Evolutionary conservation across 1,140 invertebrate species (phyloP), one percentile per base, ranked within the genome.

Genomic region (Trichomalopsis sarcophagae): DNA sequence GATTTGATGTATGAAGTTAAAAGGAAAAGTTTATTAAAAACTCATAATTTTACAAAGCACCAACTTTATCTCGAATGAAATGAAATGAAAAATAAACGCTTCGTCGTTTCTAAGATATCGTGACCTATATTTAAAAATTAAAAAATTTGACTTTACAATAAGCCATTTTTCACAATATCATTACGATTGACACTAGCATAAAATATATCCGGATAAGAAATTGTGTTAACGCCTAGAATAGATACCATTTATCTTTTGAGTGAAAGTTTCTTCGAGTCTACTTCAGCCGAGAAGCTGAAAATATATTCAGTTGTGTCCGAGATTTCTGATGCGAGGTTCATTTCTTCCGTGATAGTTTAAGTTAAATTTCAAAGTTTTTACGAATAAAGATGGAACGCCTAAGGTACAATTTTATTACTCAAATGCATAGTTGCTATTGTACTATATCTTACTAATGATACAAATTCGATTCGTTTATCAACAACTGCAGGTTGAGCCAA

Each of bases 231-330:
- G 27, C n/a, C 62, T 73, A 50, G 21, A 55, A 44, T 73, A 81
- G 69, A 81, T 81, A 81, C 55, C 71, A 55, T 55, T 81, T 73
- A 81, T 81, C 80, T 81, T 55, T 74, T 30, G n/a, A 69, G 21
- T 44, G n/a, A 81, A 81, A 17, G 50, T 30, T n/a, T 62, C 13
- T 36, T 66, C 62, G 9, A 44, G 33, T 23, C 47, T 69, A 69
- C 36, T 36, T n/a, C 14, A 40, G 50, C 40, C 40, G 7, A 74
- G 69, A n/a, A 36, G 27, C 44, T 30, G 23, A 73, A 14, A 81
- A 55, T 50, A 36, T 17, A 33, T 74, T 81, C 33, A 81, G 69
- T 74, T 27, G 30, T 2, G 30, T 33, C 40, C 36, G 13, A 30
- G 79, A 73, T 4, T 9, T 40, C 23, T 13, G 10, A 33, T 47